These are phyloP conservation scores for Brassicogethes aeneus DNA, from an alignment of 2,888 invertebrate species.

Conservation along the genomic window DNA sequence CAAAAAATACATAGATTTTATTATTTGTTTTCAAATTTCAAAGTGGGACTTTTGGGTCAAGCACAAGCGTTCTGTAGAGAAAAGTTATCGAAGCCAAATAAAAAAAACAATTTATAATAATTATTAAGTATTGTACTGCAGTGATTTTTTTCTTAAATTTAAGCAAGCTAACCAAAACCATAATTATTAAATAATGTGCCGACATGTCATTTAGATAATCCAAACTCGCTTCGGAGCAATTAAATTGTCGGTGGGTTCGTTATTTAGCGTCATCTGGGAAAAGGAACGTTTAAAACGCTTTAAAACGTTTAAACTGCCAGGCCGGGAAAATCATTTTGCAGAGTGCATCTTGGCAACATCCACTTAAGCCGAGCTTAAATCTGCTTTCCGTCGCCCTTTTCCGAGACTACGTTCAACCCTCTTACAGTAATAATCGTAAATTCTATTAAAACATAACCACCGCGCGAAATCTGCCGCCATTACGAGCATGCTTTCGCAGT, in stretches of 20 bases:
- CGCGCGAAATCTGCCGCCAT: slow-evolving; percentile 45
- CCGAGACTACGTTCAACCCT: slow-evolving; percentile 27
- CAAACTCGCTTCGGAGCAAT: background rate
- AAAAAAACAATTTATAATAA: no score
- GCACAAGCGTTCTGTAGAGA: no score
- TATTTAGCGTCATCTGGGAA: slow-evolving; percentile 7
- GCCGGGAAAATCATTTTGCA: slow-evolving; percentile 32
- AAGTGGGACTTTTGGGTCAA: no score
- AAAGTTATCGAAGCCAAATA: no score
- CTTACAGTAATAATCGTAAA: slow-evolving; percentile 43
- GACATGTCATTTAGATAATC: no score
- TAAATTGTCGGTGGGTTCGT: background rate
- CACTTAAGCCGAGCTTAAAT: slow-evolving; percentile 36
- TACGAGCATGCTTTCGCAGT: slow-evolving; percentile 39
- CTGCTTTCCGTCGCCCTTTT: slow-evolving; percentile 28
- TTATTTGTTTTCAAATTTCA: no score
- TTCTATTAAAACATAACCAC: slow-evolving; percentile 47
- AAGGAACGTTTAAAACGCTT: slow-evolving; percentile 3
- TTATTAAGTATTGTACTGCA: no score
- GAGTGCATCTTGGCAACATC: slow-evolving; percentile 34
- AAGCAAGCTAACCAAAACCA: no score
- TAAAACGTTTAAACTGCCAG: slow-evolving; percentile 1
- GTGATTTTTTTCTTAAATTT: no score
- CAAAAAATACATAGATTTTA: no score
- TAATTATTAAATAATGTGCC: no score